Conservation (phyloP, 2,888 invertebrate species). For the Sinhomidia bicolor region DNA sequence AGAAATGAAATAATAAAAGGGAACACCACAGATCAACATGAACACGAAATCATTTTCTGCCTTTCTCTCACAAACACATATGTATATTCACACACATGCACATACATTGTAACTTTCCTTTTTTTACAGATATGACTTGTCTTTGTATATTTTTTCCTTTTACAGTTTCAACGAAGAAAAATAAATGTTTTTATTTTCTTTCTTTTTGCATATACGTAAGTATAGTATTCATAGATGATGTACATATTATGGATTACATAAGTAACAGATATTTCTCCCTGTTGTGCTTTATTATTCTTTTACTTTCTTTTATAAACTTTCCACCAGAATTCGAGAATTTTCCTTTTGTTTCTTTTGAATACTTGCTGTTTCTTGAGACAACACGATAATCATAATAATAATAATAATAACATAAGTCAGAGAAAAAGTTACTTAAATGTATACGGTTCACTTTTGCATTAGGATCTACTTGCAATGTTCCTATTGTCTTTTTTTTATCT, state of each 20-base stretch:
- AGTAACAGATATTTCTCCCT: not conserved
- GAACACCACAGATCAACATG: constrained; percentile 37
- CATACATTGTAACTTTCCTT: no score
- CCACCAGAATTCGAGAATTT: not conserved
- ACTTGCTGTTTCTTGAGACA: not conserved
- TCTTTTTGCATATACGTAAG: no score
- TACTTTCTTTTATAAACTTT: no score
- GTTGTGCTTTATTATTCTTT: not conserved
- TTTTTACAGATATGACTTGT: not conserved
- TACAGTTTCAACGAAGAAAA: not conserved
- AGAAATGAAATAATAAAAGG: constrained; percentile 12
- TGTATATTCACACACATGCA: not conserved
- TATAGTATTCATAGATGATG: no score
- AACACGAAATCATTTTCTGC: not conserved
- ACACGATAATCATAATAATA: not conserved
- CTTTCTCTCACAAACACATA: not conserved
- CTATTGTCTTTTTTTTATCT: not conserved
- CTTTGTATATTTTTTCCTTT: not conserved
- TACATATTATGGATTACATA: not conserved
- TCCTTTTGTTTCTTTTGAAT: not conserved
- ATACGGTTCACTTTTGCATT: not conserved
- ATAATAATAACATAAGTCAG: not conserved
- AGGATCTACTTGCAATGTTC: not conserved
- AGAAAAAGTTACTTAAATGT: not conserved
- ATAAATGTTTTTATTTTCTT: not conserved